Evolutionary conservation across 1,140 invertebrate genomes (phyloP), one percentile per base, ranked within the genome.

Genomic region (Zaprionus vittiger): DNA sequence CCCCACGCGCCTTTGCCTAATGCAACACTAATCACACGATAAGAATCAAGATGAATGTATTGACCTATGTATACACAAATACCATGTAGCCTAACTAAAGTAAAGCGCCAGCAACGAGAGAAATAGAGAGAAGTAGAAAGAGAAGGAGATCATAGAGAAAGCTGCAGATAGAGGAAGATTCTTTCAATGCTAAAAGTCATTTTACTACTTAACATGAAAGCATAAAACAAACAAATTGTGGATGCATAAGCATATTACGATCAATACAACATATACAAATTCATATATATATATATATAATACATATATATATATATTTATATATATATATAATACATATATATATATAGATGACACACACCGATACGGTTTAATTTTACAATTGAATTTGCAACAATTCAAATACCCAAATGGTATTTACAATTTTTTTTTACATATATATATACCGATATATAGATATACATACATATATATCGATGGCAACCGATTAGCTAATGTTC

Each of bases 1-100:
- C 60, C 68, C 84, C 84, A 89, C 79, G 83, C 84, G 84, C 84
- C 84, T 87, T 89, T 87, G 84, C 85, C 84, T 84, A 84, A 87
- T 79, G 83, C 83, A 85, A 85, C 83, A 67, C 52, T 60, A 77
- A 44, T 72, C 31, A 70, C 62, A 72, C 59, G 12, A 57, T 64
- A 56, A 28, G 44, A 70, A 66, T 49, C 38, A 55, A 67, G 47
- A 69, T 69, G 41, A 63, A 64, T 66, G 52, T 67, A 67, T 55
- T 41, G 41, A 60, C 49, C 31, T 24, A 69, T 56, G 26, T 52
- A 52, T 47, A 77, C 57, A 75, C 81, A 80, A 77, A 69, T 81
- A 81, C 69, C 69, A 73, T 75, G 67, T 78, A 84, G 82, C 49
- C 74, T 76, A 76, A 71, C 73, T 76, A 65, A 70, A 66, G 60